These are phyloP conservation scores for Cepaea hortensis DNA, from an alignment of 2,888 invertebrate genomes.

Conservation along the genomic window DNA sequence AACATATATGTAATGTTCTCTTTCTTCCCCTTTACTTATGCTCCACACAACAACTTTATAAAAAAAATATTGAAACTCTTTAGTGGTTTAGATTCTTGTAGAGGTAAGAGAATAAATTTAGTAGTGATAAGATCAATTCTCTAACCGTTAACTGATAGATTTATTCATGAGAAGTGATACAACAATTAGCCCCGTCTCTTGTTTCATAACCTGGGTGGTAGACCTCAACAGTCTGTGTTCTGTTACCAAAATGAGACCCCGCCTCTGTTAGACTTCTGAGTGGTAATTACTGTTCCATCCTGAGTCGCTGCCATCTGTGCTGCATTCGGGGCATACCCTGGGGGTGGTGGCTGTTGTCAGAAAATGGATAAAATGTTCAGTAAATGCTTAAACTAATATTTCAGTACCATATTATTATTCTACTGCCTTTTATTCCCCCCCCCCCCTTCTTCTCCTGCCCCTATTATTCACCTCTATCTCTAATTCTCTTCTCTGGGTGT, in stretches of 20 bases:
- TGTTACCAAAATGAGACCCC: slow-evolving; percentile 83
- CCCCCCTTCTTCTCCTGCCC: too few relatives aligned
- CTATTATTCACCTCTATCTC: too few relatives aligned
- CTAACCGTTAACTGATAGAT: too few relatives aligned
- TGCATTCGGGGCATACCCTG: slow-evolving; percentile 88
- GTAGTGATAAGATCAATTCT: too few relatives aligned
- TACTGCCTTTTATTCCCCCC: too few relatives aligned
- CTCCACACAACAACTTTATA: too few relatives aligned
- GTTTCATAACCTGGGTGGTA: not conserved
- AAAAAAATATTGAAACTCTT: too few relatives aligned
- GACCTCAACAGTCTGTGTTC: not conserved
- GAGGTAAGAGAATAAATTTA: too few relatives aligned
- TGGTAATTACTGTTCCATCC: slow-evolving; percentile 83
- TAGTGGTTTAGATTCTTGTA: too few relatives aligned
- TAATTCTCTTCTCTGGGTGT: too few relatives aligned
- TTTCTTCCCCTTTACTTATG: too few relatives aligned
- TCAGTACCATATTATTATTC: not conserved
- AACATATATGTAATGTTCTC: too few relatives aligned
- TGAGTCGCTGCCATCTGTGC: slow-evolving; percentile 90
- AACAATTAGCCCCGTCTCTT: not conserved
- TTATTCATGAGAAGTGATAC: not conserved
- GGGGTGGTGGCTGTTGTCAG: slow-evolving; percentile 83
- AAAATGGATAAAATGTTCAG: slow-evolving; percentile 39
- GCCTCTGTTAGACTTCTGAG: slow-evolving; percentile 80
- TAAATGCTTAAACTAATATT: not conserved